phyloP scores from a whole-genome alignment of 2,113 vertebrate species.

The Sphyrna mokarran region DNA sequence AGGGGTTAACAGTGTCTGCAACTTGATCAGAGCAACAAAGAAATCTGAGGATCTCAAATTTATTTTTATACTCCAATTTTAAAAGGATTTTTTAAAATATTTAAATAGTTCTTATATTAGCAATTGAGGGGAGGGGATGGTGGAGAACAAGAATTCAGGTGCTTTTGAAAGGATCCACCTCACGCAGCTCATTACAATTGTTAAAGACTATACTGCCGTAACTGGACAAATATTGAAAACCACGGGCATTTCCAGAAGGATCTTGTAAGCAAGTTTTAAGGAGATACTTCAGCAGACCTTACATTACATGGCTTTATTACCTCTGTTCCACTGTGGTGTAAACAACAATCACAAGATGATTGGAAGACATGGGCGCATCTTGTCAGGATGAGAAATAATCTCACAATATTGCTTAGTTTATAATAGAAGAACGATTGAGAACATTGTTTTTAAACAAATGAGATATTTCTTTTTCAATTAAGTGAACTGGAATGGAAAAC shows the following conservation, averaged over 20 bases:
- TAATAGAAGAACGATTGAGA: background rate
- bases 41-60: background rate
- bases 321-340: background rate
- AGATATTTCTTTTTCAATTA: background rate
- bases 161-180: background rate
- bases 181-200: background rate
- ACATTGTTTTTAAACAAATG: background rate
- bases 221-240: background rate
- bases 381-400: background rate
- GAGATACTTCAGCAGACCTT: background rate
- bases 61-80: background rate
- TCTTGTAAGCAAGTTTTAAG: background rate
- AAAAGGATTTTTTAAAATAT: background rate
- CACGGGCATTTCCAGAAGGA: background rate
- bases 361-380: background rate
- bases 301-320: background rate
- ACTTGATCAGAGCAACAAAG: background rate
- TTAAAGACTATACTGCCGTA: background rate
- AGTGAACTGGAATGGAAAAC: background rate
- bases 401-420: background rate
- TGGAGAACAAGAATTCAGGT: background rate
- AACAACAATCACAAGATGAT: constrained; percentile 1
- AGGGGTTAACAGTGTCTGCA: background rate
- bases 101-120: background rate
- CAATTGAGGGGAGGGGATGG: background rate